These are phyloP conservation scores for Arrhopalites spinosus DNA, from an alignment of 2,888 invertebrate genomes.

Conservation along the genomic window DNA sequence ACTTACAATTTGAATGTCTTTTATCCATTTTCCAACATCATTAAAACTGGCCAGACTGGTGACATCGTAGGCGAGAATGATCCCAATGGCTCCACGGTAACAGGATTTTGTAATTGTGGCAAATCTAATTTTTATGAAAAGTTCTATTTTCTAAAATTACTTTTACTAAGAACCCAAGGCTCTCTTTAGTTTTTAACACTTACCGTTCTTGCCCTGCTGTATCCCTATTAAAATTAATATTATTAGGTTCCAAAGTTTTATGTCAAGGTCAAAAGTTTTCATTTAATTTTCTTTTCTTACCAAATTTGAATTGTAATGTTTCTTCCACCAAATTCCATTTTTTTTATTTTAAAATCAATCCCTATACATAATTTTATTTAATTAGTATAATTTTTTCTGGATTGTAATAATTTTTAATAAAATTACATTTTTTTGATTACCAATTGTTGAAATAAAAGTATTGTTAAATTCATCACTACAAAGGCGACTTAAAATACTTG, in stretches of 20 bases:
- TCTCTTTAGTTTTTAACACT: too few species aligned
- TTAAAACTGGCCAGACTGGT: slow-evolving; percentile 18
- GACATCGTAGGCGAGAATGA: slow-evolving; percentile 17
- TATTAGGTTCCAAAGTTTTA: neutral
- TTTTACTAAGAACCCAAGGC: too few species aligned
- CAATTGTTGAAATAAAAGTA: slow-evolving; percentile 32
- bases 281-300: slow-evolving; percentile 15
- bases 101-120: slow-evolving; percentile 32
- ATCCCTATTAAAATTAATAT: slow-evolving; percentile 17
- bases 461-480: slow-evolving; percentile 35
- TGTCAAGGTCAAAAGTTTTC: neutral
- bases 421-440: slow-evolving; percentile 1
- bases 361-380: too few species aligned
- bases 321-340: slow-evolving; percentile 21
- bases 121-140: neutral
- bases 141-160: too few species aligned
- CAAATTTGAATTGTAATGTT: slow-evolving; percentile 33
- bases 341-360: slow-evolving; percentile 34
- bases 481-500: slow-evolving; percentile 19
- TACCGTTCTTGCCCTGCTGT: slow-evolving; percentile 28
- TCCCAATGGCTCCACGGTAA: slow-evolving; percentile 25
- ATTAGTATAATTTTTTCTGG: too few species aligned
- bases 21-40: slow-evolving; percentile 31
- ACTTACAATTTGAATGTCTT: slow-evolving; percentile 28
- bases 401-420: too few species aligned